These are phyloP conservation scores for Apis florea DNA, from an alignment of 1,140 invertebrate genomes.

Conservation along the genomic window DNA sequence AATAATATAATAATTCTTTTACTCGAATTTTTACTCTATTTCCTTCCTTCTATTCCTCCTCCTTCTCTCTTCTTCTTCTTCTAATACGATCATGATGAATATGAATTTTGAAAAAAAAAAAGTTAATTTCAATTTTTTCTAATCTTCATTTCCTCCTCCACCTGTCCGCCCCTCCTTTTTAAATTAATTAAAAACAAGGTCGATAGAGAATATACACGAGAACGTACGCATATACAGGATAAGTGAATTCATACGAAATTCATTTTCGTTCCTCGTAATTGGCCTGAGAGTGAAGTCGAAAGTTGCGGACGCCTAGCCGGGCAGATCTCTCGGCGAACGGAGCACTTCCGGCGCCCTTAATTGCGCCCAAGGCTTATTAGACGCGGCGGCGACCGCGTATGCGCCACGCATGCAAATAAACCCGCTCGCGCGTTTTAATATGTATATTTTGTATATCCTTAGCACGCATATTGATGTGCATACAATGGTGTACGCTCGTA, in stretches of 20 bases:
- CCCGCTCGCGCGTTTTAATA: slow-evolving; percentile 23
- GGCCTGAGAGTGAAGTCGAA: not conserved
- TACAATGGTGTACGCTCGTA: slow-evolving; percentile 2
- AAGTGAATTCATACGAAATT: too few species aligned
- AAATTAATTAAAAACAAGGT: too few species aligned
- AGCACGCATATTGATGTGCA: slow-evolving; percentile 12
- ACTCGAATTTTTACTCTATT: not conserved
- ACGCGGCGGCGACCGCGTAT: slow-evolving; percentile 11
- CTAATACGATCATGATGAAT: too few species aligned
- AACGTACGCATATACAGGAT: too few species aligned
- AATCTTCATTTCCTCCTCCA: too few species aligned
- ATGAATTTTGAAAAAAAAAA: too few species aligned
- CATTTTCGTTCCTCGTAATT: slow-evolving; percentile 9
- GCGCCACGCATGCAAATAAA: slow-evolving; percentile 34
- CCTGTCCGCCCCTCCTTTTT: too few species aligned
- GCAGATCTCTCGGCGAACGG: not conserved
- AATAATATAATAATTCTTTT: not conserved
- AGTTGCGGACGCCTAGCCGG: not conserved
- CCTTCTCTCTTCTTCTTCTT: too few species aligned
- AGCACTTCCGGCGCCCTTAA: slow-evolving; percentile 38
- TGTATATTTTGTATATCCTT: slow-evolving; percentile 38
- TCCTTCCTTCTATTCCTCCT: not conserved
- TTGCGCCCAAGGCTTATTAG: slow-evolving; percentile 44
- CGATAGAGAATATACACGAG: too few species aligned
- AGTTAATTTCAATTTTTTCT: too few species aligned